Evolutionary conservation across 2,797 vertebrate genomes (phyloP), one percentile per base, ranked within the genome.

Genomic region (Myoxocephalus aenaeus): DNA sequence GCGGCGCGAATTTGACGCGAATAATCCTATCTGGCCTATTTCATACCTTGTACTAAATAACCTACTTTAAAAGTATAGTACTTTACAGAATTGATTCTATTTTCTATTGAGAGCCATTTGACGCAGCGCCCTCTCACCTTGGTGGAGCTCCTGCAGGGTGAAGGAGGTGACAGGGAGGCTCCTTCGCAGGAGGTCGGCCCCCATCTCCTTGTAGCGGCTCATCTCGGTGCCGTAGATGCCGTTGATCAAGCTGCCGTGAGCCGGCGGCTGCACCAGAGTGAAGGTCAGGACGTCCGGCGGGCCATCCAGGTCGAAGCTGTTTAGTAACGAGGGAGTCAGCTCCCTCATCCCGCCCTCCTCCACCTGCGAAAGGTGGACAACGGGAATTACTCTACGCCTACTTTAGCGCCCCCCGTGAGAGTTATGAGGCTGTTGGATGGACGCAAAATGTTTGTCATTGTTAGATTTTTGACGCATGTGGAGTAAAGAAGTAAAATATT

Each of bases 141-240:
- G 85, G 4, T 51, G 59, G 20, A 95, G 90, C 74, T 94, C 92
- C 79, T 93, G 74, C 27, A 85, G 68, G 66, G 91, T 94, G 94
- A 96, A 95, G 65, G 89, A 44, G 42, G 81, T 80, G 77, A 94
- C 27, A 1, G 65, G 46, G 7, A 83, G 77, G 54, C 80, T 90
- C 75, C 79, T 83, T 46, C 57, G 87, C 46, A 93, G 86, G 10
- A 85, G 68, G 0, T 91, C 85, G 0, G 83, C 65, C 58, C 81
- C 92, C 86, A 87, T 87, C 72, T 85, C 66, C 73, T 76, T 83
- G 22, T 86, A 89, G 32, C 71, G 79, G 3, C 51, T 81, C 17
- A 15, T 74, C 1, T 90, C 80, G 42, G 80, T 7, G 17, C 87
- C 88, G 29, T 89, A 80, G 87, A 91, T 50, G 29, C 88, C 93